Base-by-base conservation (phyloP, 2,888 invertebrate genomes). In the Scrobipalpa costella region DNA sequence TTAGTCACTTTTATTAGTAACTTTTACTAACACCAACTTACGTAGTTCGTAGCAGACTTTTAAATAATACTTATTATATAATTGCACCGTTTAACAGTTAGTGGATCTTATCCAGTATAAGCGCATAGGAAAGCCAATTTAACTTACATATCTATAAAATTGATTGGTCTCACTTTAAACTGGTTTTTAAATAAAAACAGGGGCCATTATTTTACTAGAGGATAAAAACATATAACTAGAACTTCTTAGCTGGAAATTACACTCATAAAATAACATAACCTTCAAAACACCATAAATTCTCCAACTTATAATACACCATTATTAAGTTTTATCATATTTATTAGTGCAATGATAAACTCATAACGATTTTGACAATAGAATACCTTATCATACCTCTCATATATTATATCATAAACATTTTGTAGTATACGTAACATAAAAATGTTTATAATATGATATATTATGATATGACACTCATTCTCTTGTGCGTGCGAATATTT, bases 81-180 rank as follows among this genome's bases (percentile, higher is more conserved):
- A 38, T 52, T 61, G 59, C 60, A 63, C 60, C 40, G 38, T 27
- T 57, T 8, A n/a, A 49, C 27, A 61, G 40, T 52, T 19, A 36
- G 67, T 69, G 74, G 73, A 73, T 77, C 74, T 69, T 3, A 76
- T 76, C 72, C 76, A 71, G 68, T 61, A 64, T 57, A 62, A 66
- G 63, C 64, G 64, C 50, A 60, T 52, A 34, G 34, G 61, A 66
- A 57, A 65, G 63, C 57, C 57, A 40, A 49, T 58, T 15, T 27
- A 17, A 61, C 60, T 40, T 52, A 61, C 15, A 36, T n/a, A 47
- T 34, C 34, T 61, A 49, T 34, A 61, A 17, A 49, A 61, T 61
- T 33, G 61, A 34, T 61, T 59, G 59, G 59, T 59, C 59, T 59
- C 59, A 59, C 59, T 59, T 59, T 57, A 15, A 34, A 27, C 17